Base-by-base conservation (phyloP, 2,888 invertebrate genomes). In the Neocrepidodera transversa region DNA sequence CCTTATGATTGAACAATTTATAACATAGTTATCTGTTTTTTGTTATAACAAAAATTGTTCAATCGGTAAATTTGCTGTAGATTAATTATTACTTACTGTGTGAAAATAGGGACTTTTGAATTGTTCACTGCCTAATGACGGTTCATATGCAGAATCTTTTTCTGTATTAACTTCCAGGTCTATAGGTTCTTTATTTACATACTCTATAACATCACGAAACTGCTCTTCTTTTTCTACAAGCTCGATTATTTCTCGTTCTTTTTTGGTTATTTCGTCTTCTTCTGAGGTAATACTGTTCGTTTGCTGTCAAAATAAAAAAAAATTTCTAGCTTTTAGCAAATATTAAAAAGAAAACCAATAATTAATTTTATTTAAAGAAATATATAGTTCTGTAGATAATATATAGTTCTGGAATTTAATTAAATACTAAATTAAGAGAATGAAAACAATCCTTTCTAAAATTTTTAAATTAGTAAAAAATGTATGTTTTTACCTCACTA, bases 241-340 rank as follows among this genome's bases (percentile, higher is more conserved):
- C 74, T 86, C 87, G 58, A 87, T 86, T 51, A 87, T 87, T 74
- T 87, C 87, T 38, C 85, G 79, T 71, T 87, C 87, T 66, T 85
- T 86, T 72, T 86, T 85, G 30, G 82, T 81, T 68, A 87, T 85
- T 69, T 91, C 91, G 71, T 90, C 92, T 76, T 93, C 92, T 73
- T 92, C 92, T 5, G 91, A 91, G 32, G 88, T 88, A 47, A 87
- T 83, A 61, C 88, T 89, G 72, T 87, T 86, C 6, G 89, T 89
- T 78, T 74, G 75, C 76, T 76, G 40, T 64, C 66, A 53, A 53
- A 50, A 43, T 11, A 40, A 42, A 51, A 53, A 48, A 35, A 60
- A 59, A 58, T 14, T 20, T 42, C 8, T 10, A 28, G 11, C 10
- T 23, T n/a, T 26, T 16, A 13, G 8, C 13, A 14, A 32, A 43